These are phyloP conservation scores for Corynorhinus townsendii DNA, from an alignment of 2,113 vertebrate species.

Conservation along the genomic window DNA sequence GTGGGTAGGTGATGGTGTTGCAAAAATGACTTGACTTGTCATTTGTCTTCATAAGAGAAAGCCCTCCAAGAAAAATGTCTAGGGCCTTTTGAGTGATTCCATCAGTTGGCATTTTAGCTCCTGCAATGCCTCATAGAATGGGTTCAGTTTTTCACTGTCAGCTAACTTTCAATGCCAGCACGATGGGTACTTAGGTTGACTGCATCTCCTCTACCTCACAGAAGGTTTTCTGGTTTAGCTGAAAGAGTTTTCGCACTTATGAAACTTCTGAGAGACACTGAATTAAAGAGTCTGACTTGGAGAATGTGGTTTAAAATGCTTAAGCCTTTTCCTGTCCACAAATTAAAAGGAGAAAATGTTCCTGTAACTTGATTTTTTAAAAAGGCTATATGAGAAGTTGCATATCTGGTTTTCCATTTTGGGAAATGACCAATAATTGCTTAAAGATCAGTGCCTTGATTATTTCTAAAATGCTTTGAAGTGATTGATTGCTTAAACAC, in stretches of 20 bases:
- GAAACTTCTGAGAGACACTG: neutral
- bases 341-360: neutral
- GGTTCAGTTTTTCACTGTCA: slow-evolving; percentile 34
- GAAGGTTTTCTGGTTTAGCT: neutral
- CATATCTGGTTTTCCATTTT: neutral
- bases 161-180: slow-evolving; percentile 30
- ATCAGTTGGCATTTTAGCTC: slow-evolving; percentile 1
- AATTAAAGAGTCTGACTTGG: neutral
- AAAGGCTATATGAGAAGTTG: slow-evolving; percentile 13
- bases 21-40: neutral
- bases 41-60: slow-evolving; percentile 43
- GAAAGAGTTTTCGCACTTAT: neutral
- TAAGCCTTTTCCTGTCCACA: neutral
- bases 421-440: neutral
- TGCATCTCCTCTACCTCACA: neutral
- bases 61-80: neutral
- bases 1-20: slow-evolving; percentile 4
- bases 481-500: neutral
- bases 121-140: neutral
- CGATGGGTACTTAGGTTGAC: neutral
- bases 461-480: neutral
- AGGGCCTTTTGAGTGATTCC: slow-evolving; percentile 52
- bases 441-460: neutral
- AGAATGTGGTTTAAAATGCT: neutral
- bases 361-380: neutral